Base-by-base conservation (phyloP, 2,888 invertebrate species). In the Zaprionus bogoriensis region DNA sequence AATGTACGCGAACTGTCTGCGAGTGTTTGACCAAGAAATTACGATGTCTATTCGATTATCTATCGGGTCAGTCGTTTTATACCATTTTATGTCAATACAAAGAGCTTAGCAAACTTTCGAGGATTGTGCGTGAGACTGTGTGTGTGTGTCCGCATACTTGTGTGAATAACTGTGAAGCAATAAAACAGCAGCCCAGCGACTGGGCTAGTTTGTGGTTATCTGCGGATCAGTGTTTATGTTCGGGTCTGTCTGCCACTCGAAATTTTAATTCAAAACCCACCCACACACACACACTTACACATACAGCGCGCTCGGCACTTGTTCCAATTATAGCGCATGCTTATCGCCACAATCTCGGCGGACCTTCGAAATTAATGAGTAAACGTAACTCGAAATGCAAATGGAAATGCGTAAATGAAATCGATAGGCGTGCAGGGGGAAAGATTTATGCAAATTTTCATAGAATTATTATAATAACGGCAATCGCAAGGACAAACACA, bases 361-460 rank as follows among this genome's bases (percentile, higher is more conserved):
- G 57, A 58, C 45, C 54, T 46, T 66, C 81, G 41, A 62, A 85
- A 79, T 79, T 78, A 63, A 59, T 59, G 45, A 59, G 44, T 45
- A 45, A 27, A 14, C 17, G 9, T 14, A 36, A 36, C 14, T 32
- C 6, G 32, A 32, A 32, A 6, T 32, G 32, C 14, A 32, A 32
- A 17, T 17, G 32, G 32, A 36, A 36, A 36, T 64, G 52, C 39
- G 19, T 45, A 36, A n/a, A 38, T 36, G 25, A 51, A 44, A 38
- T 20, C 22, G 14, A 59, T 42, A 60, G 48, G 54, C 41, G 42
- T 7, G 32, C 17, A 12, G 5, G 14, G 32, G 14, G 32, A 3
- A 32, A 12, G 30, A 48, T 67, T 68, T 67, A 87, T 87, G 88
- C 64, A 83, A 83, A 87, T 86, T 67, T 53, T 45, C 52, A 65